Base-by-base conservation (phyloP, 2,113 vertebrate species). In the Meleagris gallopavo region DNA sequence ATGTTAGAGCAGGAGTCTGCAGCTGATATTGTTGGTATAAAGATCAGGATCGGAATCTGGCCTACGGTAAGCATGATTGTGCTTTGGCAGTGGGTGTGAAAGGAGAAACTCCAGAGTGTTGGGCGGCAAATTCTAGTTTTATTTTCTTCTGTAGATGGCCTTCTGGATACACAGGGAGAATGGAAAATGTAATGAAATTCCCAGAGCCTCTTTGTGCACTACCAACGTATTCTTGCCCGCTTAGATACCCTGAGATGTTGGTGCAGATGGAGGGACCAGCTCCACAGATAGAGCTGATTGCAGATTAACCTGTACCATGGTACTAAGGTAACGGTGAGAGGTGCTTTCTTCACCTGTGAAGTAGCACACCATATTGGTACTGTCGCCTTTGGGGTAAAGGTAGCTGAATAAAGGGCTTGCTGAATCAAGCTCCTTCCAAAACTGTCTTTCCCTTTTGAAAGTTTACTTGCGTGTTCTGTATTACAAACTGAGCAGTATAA, bases 181-280 rank as follows among this genome's bases (percentile, higher is more conserved):
- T 96, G 97, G 97, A 97, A 97, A 97, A 96, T 95, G 93, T 95
- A 97, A 97, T 97, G 97, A 96, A 95, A 94, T 96, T 97, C 92
- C 74, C 97, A 97, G 96, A 96, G 92, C 82, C 73, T 96, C 86
- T 94, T 95, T 86, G 90, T 95, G 95, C 89, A 93, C 89, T 91
- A 96, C 93, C 92, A 97, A 93, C 74, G 83, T 69, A 73, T 88
- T 90, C 74, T 50, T 86, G 94, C 95, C 96, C 96, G 94, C 84
- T 97, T 96, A 16, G 41, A 43, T 43, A 15, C 67, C 84, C 0
- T 5, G 91, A 94, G 94, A 92, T 90, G 84, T 77, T 93, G 93
- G 93, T 95, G 91, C 83, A 93, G 83, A 88, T 76, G 75, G 66
- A 79, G 71, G 55, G 66, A 46, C 86, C 46, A 0, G 10, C 74